Conservation (phyloP, 2,113 vertebrate species). For the Sciurus niger region DNA sequence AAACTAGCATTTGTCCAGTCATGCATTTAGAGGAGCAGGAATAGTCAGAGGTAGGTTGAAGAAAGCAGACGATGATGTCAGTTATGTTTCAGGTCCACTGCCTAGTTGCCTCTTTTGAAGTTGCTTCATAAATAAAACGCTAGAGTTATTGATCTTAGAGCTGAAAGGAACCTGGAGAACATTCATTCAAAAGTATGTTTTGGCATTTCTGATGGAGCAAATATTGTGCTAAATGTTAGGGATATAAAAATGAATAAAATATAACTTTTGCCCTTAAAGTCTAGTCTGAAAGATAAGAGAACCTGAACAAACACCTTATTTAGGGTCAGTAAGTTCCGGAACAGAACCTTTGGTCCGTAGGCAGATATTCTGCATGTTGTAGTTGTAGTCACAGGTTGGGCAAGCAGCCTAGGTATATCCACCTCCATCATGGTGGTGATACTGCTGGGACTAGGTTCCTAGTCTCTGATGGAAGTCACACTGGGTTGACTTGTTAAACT, state of each 20-base stretch:
- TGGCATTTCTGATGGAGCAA: neutral
- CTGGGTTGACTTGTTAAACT: neutral
- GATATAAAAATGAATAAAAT: neutral
- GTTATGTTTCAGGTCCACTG: neutral
- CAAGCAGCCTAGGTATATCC: neutral
- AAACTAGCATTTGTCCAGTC: neutral
- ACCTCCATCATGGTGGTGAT: too few species aligned
- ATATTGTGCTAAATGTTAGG: neutral
- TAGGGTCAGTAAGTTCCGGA: neutral
- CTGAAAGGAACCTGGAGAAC: neutral
- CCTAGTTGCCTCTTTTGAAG: constrained; percentile 31
- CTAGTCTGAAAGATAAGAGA: neutral
- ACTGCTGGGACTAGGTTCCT: neutral
- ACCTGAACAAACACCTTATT: neutral
- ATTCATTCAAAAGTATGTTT: neutral
- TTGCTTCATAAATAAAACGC: constrained; percentile 20
- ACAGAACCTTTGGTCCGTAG: neutral
- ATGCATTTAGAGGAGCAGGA: neutral
- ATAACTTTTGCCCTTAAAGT: neutral
- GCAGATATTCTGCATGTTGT: neutral
- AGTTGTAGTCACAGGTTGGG: neutral
- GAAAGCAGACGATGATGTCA: neutral
- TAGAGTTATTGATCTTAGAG: neutral
- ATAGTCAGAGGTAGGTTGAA: neutral
- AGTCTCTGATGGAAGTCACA: neutral